These are phyloP conservation scores for Palythoa grandis DNA, from an alignment of 92 coral and sea anemone species.

Conservation along the genomic window DNA sequence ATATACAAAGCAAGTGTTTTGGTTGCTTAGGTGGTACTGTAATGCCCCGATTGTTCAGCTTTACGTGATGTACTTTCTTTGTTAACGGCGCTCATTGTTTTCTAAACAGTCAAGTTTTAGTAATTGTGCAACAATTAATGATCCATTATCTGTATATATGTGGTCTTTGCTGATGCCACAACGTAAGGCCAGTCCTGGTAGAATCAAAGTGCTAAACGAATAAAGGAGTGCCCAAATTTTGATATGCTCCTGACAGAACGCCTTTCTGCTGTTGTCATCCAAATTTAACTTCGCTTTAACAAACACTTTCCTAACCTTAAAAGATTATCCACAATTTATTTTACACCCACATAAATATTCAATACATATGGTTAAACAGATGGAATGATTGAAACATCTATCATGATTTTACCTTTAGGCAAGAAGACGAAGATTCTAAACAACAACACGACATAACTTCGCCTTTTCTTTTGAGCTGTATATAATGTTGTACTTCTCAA, in stretches of 20 bases:
- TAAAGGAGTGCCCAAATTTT: neutral
- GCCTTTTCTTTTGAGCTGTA: neutral
- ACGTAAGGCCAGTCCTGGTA: neutral
- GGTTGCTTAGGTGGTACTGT: neutral
- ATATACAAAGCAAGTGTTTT: neutral
- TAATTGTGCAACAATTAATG: neutral
- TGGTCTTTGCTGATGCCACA: slow-evolving; percentile 3
- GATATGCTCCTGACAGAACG: neutral
- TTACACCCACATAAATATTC: slow-evolving; percentile 25
- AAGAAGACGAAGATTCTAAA: neutral
- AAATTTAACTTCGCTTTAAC: neutral
- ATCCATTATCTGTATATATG: neutral
- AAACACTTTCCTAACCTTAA: neutral
- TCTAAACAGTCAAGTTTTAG: neutral
- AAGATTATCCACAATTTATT: neutral
- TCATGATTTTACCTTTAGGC: slow-evolving; percentile 34
- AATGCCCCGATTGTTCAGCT: neutral
- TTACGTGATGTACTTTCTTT: neutral
- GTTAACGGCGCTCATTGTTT: neutral
- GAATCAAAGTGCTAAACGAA: neutral
- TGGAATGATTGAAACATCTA: slow-evolving; percentile 42
- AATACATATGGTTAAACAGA: slow-evolving; percentile 39
- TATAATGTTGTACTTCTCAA: neutral
- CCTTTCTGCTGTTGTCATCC: neutral
- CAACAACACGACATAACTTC: neutral